Conservation (phyloP, 2,113 vertebrate species). For the Crypturellus undulatus region DNA sequence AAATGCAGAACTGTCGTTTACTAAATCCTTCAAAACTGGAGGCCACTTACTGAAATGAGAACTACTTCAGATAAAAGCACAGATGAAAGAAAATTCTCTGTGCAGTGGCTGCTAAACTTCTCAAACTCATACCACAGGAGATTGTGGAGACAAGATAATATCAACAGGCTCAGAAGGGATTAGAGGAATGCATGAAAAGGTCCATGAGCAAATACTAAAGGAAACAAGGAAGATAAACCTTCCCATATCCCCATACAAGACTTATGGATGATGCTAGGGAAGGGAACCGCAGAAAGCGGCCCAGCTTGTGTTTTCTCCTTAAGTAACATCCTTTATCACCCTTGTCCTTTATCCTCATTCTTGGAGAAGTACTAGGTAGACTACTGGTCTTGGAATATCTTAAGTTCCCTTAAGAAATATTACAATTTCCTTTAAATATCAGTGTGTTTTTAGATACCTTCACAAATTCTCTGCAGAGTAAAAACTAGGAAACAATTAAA, state of each 20-base stretch:
- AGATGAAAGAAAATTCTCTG: slow-evolving; percentile 55
- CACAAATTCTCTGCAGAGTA: not conserved
- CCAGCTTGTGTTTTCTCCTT: not conserved
- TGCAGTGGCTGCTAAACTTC: slow-evolving; percentile 34
- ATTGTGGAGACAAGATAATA: slow-evolving; percentile 20
- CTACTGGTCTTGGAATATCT: not conserved
- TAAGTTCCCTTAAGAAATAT: not conserved
- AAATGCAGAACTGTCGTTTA: not conserved
- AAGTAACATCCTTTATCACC: slow-evolving; percentile 9
- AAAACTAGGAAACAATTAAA: not conserved
- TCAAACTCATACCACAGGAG: slow-evolving; percentile 36
- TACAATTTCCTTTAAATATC: not conserved
- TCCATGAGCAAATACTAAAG: not conserved
- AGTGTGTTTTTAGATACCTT: not conserved
- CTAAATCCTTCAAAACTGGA: slow-evolving; percentile 21
- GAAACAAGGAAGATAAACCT: not conserved
- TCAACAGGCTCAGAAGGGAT: slow-evolving; percentile 42
- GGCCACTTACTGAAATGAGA: not conserved
- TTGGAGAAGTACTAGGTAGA: not conserved
- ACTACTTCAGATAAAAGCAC: slow-evolving; percentile 49
- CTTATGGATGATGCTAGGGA: not conserved
- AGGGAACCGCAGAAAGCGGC: not conserved
- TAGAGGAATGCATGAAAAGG: slow-evolving; percentile 21
- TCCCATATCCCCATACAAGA: not conserved
- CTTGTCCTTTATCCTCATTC: not conserved